Evolutionary conservation across 1,140 invertebrate genomes (phyloP).

Genomic region (Meloidogyne exigua): DNA sequence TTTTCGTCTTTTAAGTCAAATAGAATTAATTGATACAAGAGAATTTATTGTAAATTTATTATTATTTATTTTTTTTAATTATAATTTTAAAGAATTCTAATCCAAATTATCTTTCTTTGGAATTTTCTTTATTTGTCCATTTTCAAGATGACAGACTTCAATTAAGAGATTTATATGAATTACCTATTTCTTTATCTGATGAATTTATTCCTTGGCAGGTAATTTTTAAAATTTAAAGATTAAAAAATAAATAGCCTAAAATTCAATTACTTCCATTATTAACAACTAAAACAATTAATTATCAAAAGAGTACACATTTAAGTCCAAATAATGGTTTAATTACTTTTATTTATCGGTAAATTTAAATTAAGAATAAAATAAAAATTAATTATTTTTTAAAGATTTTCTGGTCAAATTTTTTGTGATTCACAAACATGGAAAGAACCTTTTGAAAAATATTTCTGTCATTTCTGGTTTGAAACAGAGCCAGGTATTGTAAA

Average conservation of each 20-base stretch:
- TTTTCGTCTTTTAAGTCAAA: slow-evolving; percentile 30
- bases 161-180: slow-evolving; percentile 38
- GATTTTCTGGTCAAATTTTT: slow-evolving; percentile 26
- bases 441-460: slow-evolving; percentile 46
- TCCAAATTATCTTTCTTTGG: slow-evolving; percentile 30
- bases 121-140: slow-evolving; percentile 35
- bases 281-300: background rate
- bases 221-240: background rate
- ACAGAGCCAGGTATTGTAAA: slow-evolving; percentile 37
- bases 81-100: slow-evolving; percentile 5
- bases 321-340: slow-evolving; percentile 53
- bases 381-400: slow-evolving; percentile 14
- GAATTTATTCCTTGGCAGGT: slow-evolving; percentile 46
- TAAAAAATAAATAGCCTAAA: background rate
- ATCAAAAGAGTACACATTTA: slow-evolving; percentile 29
- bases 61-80: background rate
- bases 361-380: background rate
- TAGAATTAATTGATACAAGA: slow-evolving; percentile 18
- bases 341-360: slow-evolving; percentile 42
- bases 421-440: slow-evolving; percentile 39
- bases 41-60: slow-evolving; percentile 13
- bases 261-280: slow-evolving; percentile 15
- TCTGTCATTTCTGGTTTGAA: slow-evolving; percentile 31
- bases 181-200: slow-evolving; percentile 31
- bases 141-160: slow-evolving; percentile 44